Evolutionary conservation across 53 echinoderm and acorn worm species (phyloP), one percentile per base, ranked within the genome.

Genomic region (Paracentrotus lividus): DNA sequence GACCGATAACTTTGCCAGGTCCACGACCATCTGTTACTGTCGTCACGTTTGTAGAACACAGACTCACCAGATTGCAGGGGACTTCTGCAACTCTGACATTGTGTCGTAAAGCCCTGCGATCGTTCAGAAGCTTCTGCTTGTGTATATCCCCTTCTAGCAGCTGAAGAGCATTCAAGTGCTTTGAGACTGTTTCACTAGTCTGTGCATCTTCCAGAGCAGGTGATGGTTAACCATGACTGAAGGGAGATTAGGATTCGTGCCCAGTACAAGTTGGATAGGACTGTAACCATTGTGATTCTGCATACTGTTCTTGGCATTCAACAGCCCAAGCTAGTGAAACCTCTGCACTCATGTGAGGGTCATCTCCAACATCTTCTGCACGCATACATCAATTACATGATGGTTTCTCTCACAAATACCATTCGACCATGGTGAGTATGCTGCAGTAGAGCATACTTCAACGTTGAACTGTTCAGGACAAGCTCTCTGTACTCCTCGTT

Each of bases 261-360:
- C 94, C n/a, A 59, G 52, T 5, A 91, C 94, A n/a, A 94, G 52
- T 72, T 94, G 92, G 38, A 91, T 85, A 34, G 86, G 91, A 32
- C 93, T 95, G 26, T 51, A 95, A 12, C 93, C 93, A 88, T 60
- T 81, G 42, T 93, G 93, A 77, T 95, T 95, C 16, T 86, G 88
- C 88, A 95, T 49, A 13, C 81, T 51, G 81, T 95, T 95, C 16
- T 92, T 95, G 42, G 95, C 95, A 93, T 95, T 95, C 9, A 95
- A n/a, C 88, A 38, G 93, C 93, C 93, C 95, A 95, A n/a, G 93
- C 93, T 20, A 88, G 90, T 20, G 88, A 93, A 77, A 72, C 93
- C 42, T 88, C 93, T 9, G 88, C 40, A 16, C 69, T 85, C 36
- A 86, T 92, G 14, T 85, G 33, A 23, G 86, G 94, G 7, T 92